Percentiles rank a stretch among this genome's conserved stretches.
Conservation (phyloP, 2,888 invertebrate species). For the Pterobdella sp. region DNA sequence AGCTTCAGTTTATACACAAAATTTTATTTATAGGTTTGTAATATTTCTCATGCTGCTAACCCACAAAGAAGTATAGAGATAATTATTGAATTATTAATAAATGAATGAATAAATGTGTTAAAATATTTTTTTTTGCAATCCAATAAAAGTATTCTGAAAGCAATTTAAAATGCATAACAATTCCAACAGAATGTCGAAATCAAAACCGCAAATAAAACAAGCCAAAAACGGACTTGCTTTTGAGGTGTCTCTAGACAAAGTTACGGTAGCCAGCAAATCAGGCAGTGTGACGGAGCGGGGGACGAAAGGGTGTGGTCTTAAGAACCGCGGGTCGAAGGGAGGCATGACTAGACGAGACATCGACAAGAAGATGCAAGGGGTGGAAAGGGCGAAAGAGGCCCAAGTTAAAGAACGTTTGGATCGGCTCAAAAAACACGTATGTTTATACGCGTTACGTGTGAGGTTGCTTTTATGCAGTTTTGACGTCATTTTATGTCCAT, state of each 20-base stretch:
- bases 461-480: too few relatives aligned
- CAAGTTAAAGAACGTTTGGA: conserved; percentile 80
- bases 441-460: too few relatives aligned
- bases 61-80: too few relatives aligned
- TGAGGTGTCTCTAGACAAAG: background rate
- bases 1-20: too few relatives aligned
- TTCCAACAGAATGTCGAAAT: conserved; percentile 3
- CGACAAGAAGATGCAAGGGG: conserved; percentile 82
- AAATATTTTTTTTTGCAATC: too few relatives aligned
- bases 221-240: background rate
- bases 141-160: too few relatives aligned
- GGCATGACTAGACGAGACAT: conserved; percentile 66
- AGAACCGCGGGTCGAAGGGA: background rate
- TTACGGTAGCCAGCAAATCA: background rate
- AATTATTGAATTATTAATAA: too few relatives aligned
- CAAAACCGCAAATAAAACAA: background rate
- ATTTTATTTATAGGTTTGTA: too few relatives aligned
- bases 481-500: too few relatives aligned
- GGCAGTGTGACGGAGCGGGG: background rate
- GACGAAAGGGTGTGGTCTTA: background rate
- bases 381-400: conserved; percentile 84
- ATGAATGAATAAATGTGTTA: too few relatives aligned
- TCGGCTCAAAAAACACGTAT: conserved; percentile 48
- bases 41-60: too few relatives aligned
- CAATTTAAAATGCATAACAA: too few relatives aligned